Conservation (phyloP, 2,888 invertebrate genomes). For the Aphodius sticticus region DNA sequence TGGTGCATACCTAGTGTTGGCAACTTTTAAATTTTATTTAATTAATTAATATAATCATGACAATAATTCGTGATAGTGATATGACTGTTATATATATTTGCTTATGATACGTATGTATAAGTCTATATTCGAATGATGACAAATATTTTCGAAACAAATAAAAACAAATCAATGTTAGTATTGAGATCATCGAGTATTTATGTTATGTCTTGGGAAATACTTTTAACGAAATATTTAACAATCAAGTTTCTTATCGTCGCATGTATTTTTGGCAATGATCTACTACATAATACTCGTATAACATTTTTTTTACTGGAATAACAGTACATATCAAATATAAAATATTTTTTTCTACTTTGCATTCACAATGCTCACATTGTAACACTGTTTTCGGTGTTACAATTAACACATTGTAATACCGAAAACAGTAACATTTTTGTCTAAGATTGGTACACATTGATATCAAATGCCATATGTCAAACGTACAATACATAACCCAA, state of each 20-base stretch:
- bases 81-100: background rate
- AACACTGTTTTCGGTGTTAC: no score
- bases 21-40: background rate
- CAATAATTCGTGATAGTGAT: slow-evolving; percentile 34
- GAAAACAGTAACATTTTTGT: no score
- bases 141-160: background rate
- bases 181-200: background rate
- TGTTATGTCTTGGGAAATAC: background rate
- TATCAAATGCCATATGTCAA: no score
- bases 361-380: no score
- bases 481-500: no score
- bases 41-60: background rate
- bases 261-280: no score
- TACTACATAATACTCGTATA: no score
- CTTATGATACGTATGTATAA: slow-evolving; percentile 6
- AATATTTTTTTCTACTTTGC: no score
- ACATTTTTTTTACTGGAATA: no score
- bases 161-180: background rate
- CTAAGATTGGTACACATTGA: no score
- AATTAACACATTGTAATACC: no score
- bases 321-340: no score
- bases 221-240: background rate
- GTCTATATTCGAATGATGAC: background rate
- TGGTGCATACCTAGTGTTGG: background rate
- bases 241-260: background rate